A percentile compares a stretch with the other conserved stretches of the same genome.
Conservation (phyloP, 2,797 vertebrate genomes). For the Falco columbarius region DNA sequence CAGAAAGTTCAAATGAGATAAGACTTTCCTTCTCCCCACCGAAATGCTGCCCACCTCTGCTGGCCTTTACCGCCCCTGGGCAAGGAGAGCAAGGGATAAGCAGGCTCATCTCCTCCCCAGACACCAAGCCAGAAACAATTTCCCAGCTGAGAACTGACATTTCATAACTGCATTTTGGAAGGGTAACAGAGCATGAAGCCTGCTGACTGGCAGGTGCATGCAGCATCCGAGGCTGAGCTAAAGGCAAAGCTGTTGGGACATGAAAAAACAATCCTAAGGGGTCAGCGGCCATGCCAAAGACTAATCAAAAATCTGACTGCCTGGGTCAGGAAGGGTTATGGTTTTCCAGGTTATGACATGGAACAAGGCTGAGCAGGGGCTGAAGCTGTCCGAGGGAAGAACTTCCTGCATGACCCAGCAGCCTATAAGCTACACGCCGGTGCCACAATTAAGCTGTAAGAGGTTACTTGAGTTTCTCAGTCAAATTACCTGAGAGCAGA, state of each 20-base stretch:
- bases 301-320: background rate
- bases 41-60: background rate
- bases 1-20: background rate
- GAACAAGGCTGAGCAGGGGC: background rate
- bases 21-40: background rate
- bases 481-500: conserved; percentile 40
- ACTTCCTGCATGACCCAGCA: background rate
- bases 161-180: background rate
- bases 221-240: background rate
- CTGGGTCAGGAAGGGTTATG: background rate
- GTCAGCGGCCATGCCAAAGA: background rate
- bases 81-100: background rate
- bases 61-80: background rate
- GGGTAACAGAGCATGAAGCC: background rate
- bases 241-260: background rate
- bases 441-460: background rate
- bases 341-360: background rate
- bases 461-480: background rate
- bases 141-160: background rate
- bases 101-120: background rate
- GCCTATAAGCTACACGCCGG: fast-evolving
- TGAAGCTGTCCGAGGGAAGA: background rate
- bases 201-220: fast-evolving
- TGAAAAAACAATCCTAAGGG: fast-evolving
- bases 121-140: background rate